phyloP scores from a whole-genome alignment of 2,113 vertebrate species.

The Rhabdornis inornatus region DNA sequence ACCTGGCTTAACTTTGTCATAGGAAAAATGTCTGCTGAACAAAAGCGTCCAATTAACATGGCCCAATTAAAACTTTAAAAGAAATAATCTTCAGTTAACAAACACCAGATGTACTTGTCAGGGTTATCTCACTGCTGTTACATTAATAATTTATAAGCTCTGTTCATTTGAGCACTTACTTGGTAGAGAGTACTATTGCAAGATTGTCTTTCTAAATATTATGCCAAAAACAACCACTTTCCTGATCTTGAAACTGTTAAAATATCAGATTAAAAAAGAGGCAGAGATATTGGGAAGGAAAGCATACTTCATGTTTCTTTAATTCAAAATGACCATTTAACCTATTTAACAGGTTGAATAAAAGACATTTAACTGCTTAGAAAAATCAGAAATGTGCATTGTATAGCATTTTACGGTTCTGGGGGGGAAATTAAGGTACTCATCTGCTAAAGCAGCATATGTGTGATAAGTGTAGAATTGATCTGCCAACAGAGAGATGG shows the following conservation, averaged over 20 bases:
- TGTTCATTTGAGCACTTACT: constrained; percentile 12
- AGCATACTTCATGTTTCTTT: neutral
- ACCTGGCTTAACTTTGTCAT: constrained; percentile 24
- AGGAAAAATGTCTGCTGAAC: neutral
- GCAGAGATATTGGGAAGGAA: neutral
- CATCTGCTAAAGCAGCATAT: constrained; percentile 24
- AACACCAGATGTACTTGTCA: constrained; percentile 53
- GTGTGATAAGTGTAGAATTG: constrained; percentile 30
- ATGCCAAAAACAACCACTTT: constrained; percentile 4
- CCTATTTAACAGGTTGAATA: neutral
- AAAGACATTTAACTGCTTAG: neutral
- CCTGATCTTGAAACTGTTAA: neutral
- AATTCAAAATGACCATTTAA: neutral
- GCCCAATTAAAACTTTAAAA: constrained; percentile 51
- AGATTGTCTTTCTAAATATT: constrained; percentile 19
- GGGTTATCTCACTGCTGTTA: constrained; percentile 39
- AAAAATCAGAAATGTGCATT: neutral
- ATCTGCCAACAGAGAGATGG: neutral
- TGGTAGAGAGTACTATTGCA: neutral
- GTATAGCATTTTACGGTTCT: neutral
- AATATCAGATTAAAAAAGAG: neutral
- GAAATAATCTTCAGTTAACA: constrained; percentile 43
- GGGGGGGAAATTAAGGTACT: neutral
- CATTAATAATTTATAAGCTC: constrained; percentile 34
- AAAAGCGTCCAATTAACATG: constrained; percentile 31